Conservation (phyloP, 2,888 invertebrate genomes). For the Ophioninae sp. region DNA sequence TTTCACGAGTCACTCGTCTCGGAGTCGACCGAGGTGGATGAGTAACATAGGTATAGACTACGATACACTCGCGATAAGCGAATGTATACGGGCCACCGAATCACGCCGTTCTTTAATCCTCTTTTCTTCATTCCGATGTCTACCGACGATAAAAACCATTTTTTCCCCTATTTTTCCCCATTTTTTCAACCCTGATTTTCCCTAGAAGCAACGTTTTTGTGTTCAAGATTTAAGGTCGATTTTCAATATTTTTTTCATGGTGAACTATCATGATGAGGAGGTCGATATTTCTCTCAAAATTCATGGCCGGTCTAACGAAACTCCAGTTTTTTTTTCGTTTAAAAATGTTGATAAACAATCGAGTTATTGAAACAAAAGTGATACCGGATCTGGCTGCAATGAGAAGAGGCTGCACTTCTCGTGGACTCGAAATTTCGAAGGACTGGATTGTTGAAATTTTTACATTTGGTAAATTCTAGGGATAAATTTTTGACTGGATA, state of each 20-base stretch:
- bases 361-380: neutral
- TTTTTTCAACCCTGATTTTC: neutral
- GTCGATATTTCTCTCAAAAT: neutral
- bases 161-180: neutral
- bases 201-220: neutral
- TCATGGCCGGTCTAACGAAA: neutral
- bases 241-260: neutral
- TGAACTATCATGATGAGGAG: neutral
- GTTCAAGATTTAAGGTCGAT: neutral
- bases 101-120: constrained; percentile 43
- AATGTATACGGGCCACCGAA: constrained; percentile 48
- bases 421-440: too few species aligned
- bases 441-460: too few species aligned
- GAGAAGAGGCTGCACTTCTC: too few species aligned
- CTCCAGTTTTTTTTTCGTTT: neutral
- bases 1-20: constrained; percentile 70
- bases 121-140: neutral
- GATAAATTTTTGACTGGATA: too few species aligned
- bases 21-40: neutral
- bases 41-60: neutral
- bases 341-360: neutral
- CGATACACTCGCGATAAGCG: neutral
- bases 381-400: too few species aligned
- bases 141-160: neutral
- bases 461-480: too few species aligned